phyloP scores from a whole-genome alignment of 2,113 vertebrate genomes.

The Romanogobio albipinnatus region DNA sequence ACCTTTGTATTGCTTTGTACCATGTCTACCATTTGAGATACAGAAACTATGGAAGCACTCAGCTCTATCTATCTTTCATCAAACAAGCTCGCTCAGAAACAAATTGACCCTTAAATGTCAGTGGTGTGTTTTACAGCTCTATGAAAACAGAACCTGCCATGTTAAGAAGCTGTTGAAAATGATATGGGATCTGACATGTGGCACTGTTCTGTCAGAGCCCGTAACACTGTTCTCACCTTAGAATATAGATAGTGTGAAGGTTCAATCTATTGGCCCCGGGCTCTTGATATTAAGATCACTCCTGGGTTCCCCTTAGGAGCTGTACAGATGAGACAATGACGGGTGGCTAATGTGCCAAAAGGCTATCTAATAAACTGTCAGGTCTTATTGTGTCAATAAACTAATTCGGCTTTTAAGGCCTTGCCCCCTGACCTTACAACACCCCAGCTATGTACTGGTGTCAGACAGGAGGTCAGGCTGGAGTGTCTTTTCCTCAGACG shows the following conservation, averaged over 20 bases:
- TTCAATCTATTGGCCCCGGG: constrained; percentile 68
- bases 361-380: constrained; percentile 82
- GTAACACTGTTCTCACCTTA: constrained; percentile 48
- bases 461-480: constrained; percentile 69
- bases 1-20: neutral
- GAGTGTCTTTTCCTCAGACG: constrained; percentile 34
- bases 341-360: constrained; percentile 68
- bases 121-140: constrained; percentile 48
- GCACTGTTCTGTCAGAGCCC: constrained; percentile 36
- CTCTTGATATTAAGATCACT: constrained; percentile 67
- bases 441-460: constrained; percentile 62
- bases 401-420: constrained; percentile 76
- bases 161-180: constrained; percentile 35
- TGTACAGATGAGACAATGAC: constrained; percentile 60
- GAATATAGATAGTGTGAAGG: constrained; percentile 54
- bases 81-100: constrained; percentile 37
- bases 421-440: constrained; percentile 75
- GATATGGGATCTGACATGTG: constrained; percentile 46
- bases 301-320: constrained; percentile 68
- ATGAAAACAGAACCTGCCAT: constrained; percentile 37
- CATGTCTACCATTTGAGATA: neutral
- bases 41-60: neutral
- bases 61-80: constrained; percentile 22
- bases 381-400: constrained; percentile 81
- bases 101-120: constrained; percentile 46